Percentiles rank a stretch among this genome's conserved stretches.
These are phyloP conservation scores for Ectemnius lituratus DNA, from an alignment of 2,888 invertebrate species.

Conservation along the genomic window DNA sequence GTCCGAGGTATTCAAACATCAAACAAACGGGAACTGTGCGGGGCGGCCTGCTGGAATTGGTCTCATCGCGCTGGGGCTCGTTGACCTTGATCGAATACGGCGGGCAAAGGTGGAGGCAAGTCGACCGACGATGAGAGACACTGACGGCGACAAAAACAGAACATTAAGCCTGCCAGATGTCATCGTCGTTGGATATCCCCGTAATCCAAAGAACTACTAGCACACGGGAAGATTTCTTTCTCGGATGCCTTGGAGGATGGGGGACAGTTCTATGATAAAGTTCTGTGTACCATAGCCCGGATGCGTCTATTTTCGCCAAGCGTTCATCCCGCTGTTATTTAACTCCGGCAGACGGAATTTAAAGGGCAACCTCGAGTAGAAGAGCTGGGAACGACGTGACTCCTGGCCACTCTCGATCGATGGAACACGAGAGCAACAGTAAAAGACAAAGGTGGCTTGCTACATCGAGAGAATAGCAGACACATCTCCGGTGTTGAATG, in stretches of 20 bases:
- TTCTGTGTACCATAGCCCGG: not conserved
- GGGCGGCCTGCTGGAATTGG: slow-evolving; percentile 9
- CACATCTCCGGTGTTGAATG: not conserved
- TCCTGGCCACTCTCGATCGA: too few species aligned
- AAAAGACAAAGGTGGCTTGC: slow-evolving; percentile 5
- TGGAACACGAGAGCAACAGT: not conserved
- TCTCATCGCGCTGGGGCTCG: not conserved
- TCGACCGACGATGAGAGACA: slow-evolving; percentile 48
- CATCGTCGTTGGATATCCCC: slow-evolving; percentile 35
- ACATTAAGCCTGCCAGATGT: slow-evolving; percentile 52
- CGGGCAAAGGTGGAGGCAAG: slow-evolving; percentile 12
- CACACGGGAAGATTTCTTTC: not conserved
- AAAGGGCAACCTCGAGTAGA: not conserved
- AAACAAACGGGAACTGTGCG: slow-evolving; percentile 3
- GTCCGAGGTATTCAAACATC: slow-evolving; percentile 7
- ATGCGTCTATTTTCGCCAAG: not conserved
- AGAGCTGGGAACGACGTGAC: too few species aligned
- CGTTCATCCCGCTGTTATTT: not conserved
- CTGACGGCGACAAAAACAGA: slow-evolving; percentile 51
- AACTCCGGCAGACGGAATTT: not conserved
- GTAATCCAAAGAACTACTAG: slow-evolving; percentile 34
- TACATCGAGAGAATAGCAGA: not conserved
- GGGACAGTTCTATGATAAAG: slow-evolving; percentile 27
- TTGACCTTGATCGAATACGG: slow-evolving; percentile 34
- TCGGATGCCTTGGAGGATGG: slow-evolving; percentile 10